phyloP scores from a whole-genome alignment of 37 sponge, comb jelly and placozoan genomes.

The Ianthella basta region DNA sequence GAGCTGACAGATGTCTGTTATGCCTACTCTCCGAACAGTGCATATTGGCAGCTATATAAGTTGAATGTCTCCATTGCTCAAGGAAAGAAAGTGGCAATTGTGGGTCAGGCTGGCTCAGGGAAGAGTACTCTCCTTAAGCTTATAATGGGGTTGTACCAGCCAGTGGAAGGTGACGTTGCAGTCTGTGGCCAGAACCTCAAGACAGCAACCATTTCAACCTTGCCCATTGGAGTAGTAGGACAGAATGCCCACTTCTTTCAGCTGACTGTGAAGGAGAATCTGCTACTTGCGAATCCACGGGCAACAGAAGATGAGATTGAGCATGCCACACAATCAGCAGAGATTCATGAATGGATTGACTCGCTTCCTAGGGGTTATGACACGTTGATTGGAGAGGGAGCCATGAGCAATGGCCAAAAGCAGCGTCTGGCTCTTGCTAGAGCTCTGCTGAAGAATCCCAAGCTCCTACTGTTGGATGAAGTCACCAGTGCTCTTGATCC shows the following conservation, averaged over 20 bases:
- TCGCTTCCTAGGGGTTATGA: constrained; percentile 60
- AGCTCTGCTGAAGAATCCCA: constrained; percentile 45
- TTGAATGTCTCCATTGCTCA: constrained; percentile 36
- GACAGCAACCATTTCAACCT: not conserved
- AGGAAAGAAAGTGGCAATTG: constrained; percentile 60
- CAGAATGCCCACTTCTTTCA: constrained; percentile 63
- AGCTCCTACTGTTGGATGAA: constrained; percentile 61
- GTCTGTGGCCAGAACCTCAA: constrained; percentile 26
- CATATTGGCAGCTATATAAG: constrained; percentile 68
- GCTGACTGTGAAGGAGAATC: constrained; percentile 57
- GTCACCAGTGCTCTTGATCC: constrained; percentile 67
- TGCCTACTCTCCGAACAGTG: constrained; percentile 40
- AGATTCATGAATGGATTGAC: constrained; percentile 54
- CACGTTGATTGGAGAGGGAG: constrained; percentile 39
- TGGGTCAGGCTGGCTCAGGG: constrained; percentile 69
- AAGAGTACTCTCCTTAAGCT: constrained; percentile 74
- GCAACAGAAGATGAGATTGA: constrained; percentile 46
- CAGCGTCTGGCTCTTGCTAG: constrained; percentile 68
- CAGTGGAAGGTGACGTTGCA: constrained; percentile 46
- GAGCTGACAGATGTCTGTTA: constrained; percentile 48
- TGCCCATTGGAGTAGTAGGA: constrained; percentile 26
- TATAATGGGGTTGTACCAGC: constrained; percentile 46
- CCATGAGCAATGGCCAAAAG: constrained; percentile 60
- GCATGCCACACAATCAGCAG: constrained; percentile 44
- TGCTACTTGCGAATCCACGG: constrained; percentile 37